phyloP scores from a whole-genome alignment of 2,888 invertebrate species.

The Tillus elongatus region DNA sequence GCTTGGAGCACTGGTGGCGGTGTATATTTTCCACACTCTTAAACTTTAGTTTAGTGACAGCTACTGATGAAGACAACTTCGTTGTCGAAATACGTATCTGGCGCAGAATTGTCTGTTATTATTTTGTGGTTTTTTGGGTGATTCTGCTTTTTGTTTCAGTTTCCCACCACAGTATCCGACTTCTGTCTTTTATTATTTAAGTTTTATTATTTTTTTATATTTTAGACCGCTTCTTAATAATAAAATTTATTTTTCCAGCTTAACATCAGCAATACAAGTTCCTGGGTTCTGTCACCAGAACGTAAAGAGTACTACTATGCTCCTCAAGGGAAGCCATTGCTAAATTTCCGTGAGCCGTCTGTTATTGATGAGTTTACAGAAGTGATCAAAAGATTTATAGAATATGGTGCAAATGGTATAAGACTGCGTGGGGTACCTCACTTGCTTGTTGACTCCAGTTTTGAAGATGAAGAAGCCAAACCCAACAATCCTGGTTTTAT shows the following conservation, averaged over 20 bases:
- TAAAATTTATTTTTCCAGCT: slow-evolving; percentile 27
- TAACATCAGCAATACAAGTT: slow-evolving; percentile 43
- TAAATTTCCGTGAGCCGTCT: slow-evolving; percentile 65
- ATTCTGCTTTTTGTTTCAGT: no score
- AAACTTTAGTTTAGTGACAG: no score
- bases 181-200: no score
- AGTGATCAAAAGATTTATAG: slow-evolving; percentile 62
- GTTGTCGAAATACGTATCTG: no score
- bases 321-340: slow-evolving; percentile 68
- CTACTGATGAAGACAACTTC: no score
- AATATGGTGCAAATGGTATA: slow-evolving; percentile 73
- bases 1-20: no score
- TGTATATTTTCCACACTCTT: no score
- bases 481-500: slow-evolving; percentile 31
- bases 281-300: slow-evolving; percentile 59
- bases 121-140: no score
- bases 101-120: no score
- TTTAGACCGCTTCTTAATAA: slow-evolving; percentile 2
- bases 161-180: no score
- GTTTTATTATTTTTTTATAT: not conserved
- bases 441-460: slow-evolving; percentile 50
- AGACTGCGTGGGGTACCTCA: slow-evolving; percentile 61
- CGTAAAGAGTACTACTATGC: slow-evolving; percentile 70
- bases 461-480: slow-evolving; percentile 45
- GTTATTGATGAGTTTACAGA: slow-evolving; percentile 58